Conservation (phyloP, 2,888 invertebrate species). For the Nebria brevicollis region DNA sequence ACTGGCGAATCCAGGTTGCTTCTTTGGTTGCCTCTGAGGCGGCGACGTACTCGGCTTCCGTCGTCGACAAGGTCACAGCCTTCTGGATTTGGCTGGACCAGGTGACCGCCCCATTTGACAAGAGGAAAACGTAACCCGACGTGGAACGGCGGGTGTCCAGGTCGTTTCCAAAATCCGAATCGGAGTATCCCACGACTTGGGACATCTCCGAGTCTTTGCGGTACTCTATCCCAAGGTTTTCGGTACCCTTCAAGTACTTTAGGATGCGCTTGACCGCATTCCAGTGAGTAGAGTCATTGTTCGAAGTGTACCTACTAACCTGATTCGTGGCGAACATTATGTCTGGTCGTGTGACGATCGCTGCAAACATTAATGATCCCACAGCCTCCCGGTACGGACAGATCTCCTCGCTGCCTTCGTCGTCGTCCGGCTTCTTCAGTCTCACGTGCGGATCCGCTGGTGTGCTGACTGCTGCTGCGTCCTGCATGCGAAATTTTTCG, state of each 20-base stretch:
- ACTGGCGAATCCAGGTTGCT: conserved; percentile 23
- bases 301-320: conserved; percentile 4
- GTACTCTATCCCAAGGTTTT: background rate
- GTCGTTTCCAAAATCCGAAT: conserved; percentile 25
- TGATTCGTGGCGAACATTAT: conserved; percentile 11
- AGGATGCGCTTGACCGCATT: background rate
- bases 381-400: conserved; percentile 8
- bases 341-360: background rate
- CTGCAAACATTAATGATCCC: conserved; percentile 17
- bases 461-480: conserved; percentile 11
- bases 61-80: conserved; percentile 7
- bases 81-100: conserved; percentile 16
- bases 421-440: too few relatives aligned
- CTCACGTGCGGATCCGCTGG: conserved; percentile 19
- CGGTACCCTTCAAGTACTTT: background rate
- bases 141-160: conserved; percentile 19
- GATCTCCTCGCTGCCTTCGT: background rate
- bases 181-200: conserved; percentile 28
- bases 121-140: conserved; percentile 16
- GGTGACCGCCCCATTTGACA: conserved; percentile 4
- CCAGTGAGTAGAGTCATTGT: background rate
- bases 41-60: conserved; percentile 23
- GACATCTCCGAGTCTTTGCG: conserved; percentile 7
- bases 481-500: conserved; percentile 7
- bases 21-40: conserved; percentile 26